Evolutionary conservation across 2,888 invertebrate species (phyloP), one percentile per base, ranked within the genome.

Genomic region (Epinotia bilunana): DNA sequence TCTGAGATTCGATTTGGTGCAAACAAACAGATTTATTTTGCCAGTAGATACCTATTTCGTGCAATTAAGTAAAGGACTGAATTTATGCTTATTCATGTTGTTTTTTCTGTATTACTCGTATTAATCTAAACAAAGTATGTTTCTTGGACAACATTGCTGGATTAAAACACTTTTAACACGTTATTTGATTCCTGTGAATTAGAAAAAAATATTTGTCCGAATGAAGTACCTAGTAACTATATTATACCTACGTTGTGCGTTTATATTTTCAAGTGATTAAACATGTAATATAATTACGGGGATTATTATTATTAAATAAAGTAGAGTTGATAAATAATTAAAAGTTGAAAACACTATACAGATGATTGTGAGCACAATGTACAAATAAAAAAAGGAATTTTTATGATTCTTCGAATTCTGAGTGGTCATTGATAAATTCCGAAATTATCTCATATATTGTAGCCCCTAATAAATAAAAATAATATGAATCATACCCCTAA

Each of bases 1-100:
- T 46, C 6, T 23, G 46, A 23, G 23, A 69, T 69, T 69, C 46
- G 69, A 60, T 60, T 12, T 60, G 69, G 61, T 61, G 61, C 33
- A 61, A 16, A 61, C 16, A n/a, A 61, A 39, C 39, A 6, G 58
- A 60, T 69, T n/a, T 58, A 16, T 58, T 33, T 58, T 60, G 46
- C 11, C n/a, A 39, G 57, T 20, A 39, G 39, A 9, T 39, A 39
- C 39, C 1, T 39, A 43, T 58, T 58, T 43, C 23, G 43, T 4
- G 69, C 69, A 60, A 46, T 69, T 28, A 23, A 23, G 33, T 7
- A n/a, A 69, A 46, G 60, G 58, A 28, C 16, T 46, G n/a, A 6
- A 7, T 58, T 58, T 57, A 20, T 46, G n/a, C n/a, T 69, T 57
- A 23, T 39, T 55, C 33, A 9, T n/a, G 11, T 16, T 39, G n/a